phyloP scores from a whole-genome alignment of 2,797 vertebrate species.

The Sebastes nivosus region DNA sequence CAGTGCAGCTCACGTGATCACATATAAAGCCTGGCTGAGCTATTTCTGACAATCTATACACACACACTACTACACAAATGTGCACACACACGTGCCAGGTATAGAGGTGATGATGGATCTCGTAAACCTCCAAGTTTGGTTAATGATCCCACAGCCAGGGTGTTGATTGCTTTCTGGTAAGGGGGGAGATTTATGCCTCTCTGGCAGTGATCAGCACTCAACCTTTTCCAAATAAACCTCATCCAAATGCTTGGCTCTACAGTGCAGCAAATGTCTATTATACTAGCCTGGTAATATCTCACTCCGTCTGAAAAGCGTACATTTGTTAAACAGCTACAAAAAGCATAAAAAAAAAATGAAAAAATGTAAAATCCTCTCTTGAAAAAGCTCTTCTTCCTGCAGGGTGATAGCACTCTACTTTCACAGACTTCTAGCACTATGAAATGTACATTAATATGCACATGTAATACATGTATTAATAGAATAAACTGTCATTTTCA shows the following conservation, averaged over 20 bases:
- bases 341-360: neutral
- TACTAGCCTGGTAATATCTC: neutral
- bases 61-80: neutral
- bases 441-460: neutral
- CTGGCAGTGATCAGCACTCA: constrained; percentile 20
- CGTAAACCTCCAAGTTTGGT: constrained; percentile 17
- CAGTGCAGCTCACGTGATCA: constrained; percentile 2
- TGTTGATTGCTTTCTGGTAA: constrained; percentile 45
- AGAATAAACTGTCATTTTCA: neutral
- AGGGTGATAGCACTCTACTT: neutral
- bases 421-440: neutral
- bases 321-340: neutral
- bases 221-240: constrained; percentile 19
- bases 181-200: constrained; percentile 24
- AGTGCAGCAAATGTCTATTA: constrained; percentile 16
- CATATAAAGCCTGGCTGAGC: constrained; percentile 28
- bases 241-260: neutral
- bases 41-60: neutral
- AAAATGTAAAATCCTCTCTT: neutral
- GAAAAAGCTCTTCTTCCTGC: neutral
- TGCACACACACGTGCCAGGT: neutral
- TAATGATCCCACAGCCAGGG: constrained; percentile 44
- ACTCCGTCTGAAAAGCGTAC: neutral
- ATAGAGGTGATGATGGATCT: constrained; percentile 42
- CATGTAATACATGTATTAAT: neutral